Conservation (phyloP, 2,888 invertebrate genomes). For the Meganola albula region DNA sequence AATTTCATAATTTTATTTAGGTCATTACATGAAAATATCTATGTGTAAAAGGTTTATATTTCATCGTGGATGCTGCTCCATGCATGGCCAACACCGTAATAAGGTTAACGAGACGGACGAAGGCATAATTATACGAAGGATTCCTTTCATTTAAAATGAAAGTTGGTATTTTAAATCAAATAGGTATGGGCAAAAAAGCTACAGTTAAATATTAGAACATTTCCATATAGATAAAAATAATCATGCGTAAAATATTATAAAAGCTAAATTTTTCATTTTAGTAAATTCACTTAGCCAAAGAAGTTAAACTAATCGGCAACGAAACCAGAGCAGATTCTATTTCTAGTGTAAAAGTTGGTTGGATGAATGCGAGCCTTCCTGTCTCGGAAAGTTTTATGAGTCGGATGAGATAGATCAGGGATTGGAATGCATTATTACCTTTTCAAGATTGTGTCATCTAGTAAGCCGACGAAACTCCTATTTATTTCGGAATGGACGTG, state of each 20-base stretch:
- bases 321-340: constrained; percentile 33
- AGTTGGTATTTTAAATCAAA: no score
- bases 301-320: constrained; percentile 25
- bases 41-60: constrained; percentile 25
- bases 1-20: constrained; percentile 29
- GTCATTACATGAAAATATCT: constrained; percentile 32
- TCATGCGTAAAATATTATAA: no score
- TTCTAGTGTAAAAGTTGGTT: constrained; percentile 54
- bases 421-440: constrained; percentile 63
- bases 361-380: constrained; percentile 47
- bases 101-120: constrained; percentile 63
- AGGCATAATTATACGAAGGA: constrained; percentile 53
- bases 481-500: constrained; percentile 11
- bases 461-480: constrained; percentile 4
- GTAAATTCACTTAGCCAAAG: constrained; percentile 9
- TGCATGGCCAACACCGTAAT: constrained; percentile 52
- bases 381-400: constrained; percentile 61
- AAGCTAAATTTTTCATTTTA: no score
- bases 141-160: constrained; percentile 52
- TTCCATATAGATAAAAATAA: no score
- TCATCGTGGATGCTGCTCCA: constrained; percentile 17
- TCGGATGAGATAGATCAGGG: constrained; percentile 61
- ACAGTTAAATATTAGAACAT: no score
- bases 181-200: constrained; percentile 30
- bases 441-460: constrained; percentile 55